These are phyloP conservation scores for Andrena flavipes DNA, from an alignment of 2,888 invertebrate genomes.

Conservation along the genomic window DNA sequence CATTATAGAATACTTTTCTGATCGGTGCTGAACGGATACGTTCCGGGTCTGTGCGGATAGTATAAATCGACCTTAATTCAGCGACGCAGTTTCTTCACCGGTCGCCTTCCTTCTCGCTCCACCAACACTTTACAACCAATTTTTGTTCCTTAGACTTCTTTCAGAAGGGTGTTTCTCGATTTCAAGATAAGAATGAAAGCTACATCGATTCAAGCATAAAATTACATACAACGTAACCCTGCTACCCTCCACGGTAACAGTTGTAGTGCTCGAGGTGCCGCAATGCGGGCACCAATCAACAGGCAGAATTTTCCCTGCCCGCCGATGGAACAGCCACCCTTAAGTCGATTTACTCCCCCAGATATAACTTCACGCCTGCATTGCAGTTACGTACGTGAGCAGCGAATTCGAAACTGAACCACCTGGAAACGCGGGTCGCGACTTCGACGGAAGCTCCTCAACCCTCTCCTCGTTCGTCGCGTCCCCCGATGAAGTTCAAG, in stretches of 20 bases:
- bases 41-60: too few relatives aligned
- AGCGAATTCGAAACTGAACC: constrained; percentile 16
- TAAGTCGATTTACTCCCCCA: constrained; percentile 53
- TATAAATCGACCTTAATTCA: too few relatives aligned
- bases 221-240: constrained; percentile 5
- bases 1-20: too few relatives aligned
- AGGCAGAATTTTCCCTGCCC: constrained; percentile 57
- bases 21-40: too few relatives aligned
- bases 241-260: constrained; percentile 18
- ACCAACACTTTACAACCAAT: too few relatives aligned
- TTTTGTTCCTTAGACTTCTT: background rate
- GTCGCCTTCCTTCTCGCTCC: constrained; percentile 20
- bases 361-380: constrained; percentile 63
- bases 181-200: too few relatives aligned
- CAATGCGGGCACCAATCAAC: constrained; percentile 70
- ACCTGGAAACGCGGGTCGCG: background rate
- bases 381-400: constrained; percentile 62
- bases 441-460: background rate
- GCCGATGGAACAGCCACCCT: constrained; percentile 46
- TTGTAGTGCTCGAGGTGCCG: constrained; percentile 41
- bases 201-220: too few relatives aligned
- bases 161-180: background rate
- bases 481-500: too few relatives aligned
- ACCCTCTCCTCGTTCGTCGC: too few relatives aligned
- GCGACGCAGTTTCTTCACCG: constrained; percentile 76